Evolutionary conservation across 1,140 invertebrate genomes (phyloP).

Genomic region (Drosophila nigromelanica): DNA sequence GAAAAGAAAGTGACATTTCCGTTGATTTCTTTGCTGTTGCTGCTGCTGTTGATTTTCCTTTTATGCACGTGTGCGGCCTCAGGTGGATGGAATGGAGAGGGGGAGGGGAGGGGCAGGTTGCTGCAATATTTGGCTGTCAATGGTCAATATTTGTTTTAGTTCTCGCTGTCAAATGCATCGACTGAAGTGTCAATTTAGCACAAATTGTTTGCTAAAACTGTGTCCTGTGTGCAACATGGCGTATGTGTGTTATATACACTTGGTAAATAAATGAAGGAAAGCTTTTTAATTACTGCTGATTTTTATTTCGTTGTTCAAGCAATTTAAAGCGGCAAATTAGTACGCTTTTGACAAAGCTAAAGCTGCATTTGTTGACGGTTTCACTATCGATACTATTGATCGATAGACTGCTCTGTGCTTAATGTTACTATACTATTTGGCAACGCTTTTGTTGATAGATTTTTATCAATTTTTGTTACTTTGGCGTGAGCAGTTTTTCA

Average conservation of each 20-base stretch:
- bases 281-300: not conserved
- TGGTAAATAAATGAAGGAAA: not conserved
- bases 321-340: not conserved
- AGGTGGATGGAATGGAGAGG: not conserved
- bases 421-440: no score
- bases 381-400: not conserved
- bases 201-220: constrained; percentile 39
- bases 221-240: constrained; percentile 42
- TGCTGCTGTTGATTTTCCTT: constrained; percentile 53
- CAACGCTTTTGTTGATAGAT: no score
- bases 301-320: not conserved
- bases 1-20: constrained; percentile 83
- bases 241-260: constrained; percentile 45
- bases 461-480: no score
- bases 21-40: constrained; percentile 68
- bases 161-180: constrained; percentile 14
- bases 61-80: constrained; percentile 23
- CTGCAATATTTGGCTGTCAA: constrained; percentile 22
- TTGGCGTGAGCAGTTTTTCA: no score
- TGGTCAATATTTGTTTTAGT: constrained; percentile 36
- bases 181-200: constrained; percentile 45
- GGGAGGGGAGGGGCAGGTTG: not conserved
- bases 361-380: not conserved
- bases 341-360: not conserved
- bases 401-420: not conserved